A percentile compares a stretch with the other conserved stretches of the same genome.
These are phyloP conservation scores for Hermaeophaga mercurialis DNA, from an alignment of 2,888 invertebrate genomes.

Conservation along the genomic window DNA sequence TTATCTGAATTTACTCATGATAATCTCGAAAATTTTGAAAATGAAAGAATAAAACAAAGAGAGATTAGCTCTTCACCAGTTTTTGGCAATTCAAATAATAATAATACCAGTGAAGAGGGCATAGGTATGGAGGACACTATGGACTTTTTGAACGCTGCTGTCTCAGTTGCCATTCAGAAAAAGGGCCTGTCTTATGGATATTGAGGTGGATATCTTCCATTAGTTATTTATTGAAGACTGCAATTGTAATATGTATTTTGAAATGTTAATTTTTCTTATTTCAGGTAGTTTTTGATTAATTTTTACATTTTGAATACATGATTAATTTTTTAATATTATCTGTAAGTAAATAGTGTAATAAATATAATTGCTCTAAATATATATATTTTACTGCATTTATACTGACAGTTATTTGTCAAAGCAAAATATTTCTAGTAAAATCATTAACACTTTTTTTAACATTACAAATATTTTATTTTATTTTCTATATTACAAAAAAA, in stretches of 20 bases:
- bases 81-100: constrained; percentile 23
- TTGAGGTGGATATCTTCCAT: constrained; percentile 12
- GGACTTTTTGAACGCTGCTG: constrained; percentile 74
- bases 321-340: too few relatives aligned
- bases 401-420: too few relatives aligned
- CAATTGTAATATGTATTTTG: neutral
- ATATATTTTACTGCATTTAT: too few relatives aligned
- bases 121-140: constrained; percentile 47
- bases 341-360: too few relatives aligned
- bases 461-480: too few relatives aligned
- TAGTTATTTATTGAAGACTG: neutral
- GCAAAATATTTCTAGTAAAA: too few relatives aligned
- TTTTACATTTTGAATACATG: neutral
- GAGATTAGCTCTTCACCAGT: constrained; percentile 29
- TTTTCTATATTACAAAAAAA: too few relatives aligned
- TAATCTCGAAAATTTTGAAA: constrained; percentile 47
- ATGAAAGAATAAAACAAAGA: constrained; percentile 40
- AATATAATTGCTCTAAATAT: too few relatives aligned
- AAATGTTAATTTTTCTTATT: too few relatives aligned
- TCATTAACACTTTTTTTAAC: too few relatives aligned
- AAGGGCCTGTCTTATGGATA: constrained; percentile 65
- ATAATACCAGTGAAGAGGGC: constrained; percentile 27
- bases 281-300: neutral
- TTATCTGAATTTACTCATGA: constrained; percentile 44
- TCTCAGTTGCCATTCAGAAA: constrained; percentile 74